Percentiles rank a stretch among this genome's conserved stretches.
Conservation (phyloP, 2,797 vertebrate genomes). For the Pterois miles region DNA sequence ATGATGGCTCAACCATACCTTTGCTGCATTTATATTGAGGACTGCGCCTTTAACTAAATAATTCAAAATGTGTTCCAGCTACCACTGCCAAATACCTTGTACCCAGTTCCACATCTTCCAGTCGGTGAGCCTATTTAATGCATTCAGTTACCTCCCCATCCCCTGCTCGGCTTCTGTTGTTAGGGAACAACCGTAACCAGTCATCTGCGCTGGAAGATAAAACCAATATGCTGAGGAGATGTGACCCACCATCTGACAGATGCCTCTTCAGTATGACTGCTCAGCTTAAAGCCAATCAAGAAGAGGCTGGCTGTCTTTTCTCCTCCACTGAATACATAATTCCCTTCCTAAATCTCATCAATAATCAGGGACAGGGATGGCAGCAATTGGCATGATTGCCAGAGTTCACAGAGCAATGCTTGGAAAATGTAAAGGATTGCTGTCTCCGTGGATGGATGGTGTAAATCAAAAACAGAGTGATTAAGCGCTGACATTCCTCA, state of each 20-base stretch:
- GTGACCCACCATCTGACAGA: slow-evolving; percentile 64
- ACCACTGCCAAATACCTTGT: slow-evolving; percentile 50
- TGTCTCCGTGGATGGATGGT: slow-evolving; percentile 44
- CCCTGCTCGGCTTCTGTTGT: slow-evolving; percentile 39
- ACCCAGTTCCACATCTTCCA: slow-evolving; percentile 37
- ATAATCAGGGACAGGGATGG: slow-evolving; percentile 65
- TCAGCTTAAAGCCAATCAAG: slow-evolving; percentile 74
- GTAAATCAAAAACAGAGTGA: slow-evolving; percentile 56
- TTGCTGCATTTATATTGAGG: slow-evolving; percentile 27
- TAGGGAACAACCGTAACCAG: slow-evolving; percentile 47
- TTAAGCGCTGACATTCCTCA: slow-evolving; percentile 23
- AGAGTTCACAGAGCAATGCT: slow-evolving; percentile 54
- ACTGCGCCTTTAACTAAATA: slow-evolving; percentile 39
- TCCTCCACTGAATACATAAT: slow-evolving; percentile 60
- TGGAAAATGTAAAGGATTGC: slow-evolving; percentile 42
- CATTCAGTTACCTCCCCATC: slow-evolving; percentile 29
- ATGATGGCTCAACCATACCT: not conserved
- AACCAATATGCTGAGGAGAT: slow-evolving; percentile 49
- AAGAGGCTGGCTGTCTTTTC: slow-evolving; percentile 46
- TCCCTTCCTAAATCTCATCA: slow-evolving; percentile 69
- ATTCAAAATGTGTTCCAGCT: slow-evolving; percentile 52
- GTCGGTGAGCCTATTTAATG: slow-evolving; percentile 50
- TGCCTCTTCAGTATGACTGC: slow-evolving; percentile 57
- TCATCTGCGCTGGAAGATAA: slow-evolving; percentile 50
- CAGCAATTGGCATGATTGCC: slow-evolving; percentile 61